phyloP scores from a whole-genome alignment of 2,797 vertebrate species.

The Rhynchotus rufescens region DNA sequence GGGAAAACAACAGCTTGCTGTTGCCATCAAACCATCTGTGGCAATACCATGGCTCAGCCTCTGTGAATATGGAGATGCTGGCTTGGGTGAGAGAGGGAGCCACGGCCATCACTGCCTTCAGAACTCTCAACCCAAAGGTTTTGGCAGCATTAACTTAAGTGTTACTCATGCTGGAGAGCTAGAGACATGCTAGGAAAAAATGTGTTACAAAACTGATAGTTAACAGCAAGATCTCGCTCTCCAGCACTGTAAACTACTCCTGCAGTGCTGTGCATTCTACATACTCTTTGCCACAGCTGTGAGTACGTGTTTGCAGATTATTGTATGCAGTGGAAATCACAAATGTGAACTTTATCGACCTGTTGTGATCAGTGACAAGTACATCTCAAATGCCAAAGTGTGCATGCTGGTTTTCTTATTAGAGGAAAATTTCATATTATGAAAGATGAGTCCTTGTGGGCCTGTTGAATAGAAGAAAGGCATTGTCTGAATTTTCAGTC shows the following conservation, averaged over 20 bases:
- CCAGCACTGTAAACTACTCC: not conserved
- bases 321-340: not conserved
- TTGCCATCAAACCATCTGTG: not conserved
- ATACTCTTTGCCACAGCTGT: not conserved
- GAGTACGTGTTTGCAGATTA: not conserved
- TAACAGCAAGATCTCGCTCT: not conserved
- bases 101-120: not conserved
- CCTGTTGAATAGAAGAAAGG: not conserved
- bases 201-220: not conserved
- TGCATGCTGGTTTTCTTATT: not conserved
- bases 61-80: fast-evolving
- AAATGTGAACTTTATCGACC: not conserved
- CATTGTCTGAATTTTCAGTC: not conserved
- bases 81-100: not conserved
- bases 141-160: not conserved
- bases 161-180: not conserved
- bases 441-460: not conserved
- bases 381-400: not conserved
- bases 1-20: not conserved
- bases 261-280: not conserved
- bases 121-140: not conserved
- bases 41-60: not conserved
- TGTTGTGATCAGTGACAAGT: not conserved
- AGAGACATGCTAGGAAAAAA: not conserved
- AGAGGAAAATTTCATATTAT: not conserved